These are phyloP conservation scores for Diaphora mendica DNA, from an alignment of 2,888 invertebrate species.

Conservation along the genomic window DNA sequence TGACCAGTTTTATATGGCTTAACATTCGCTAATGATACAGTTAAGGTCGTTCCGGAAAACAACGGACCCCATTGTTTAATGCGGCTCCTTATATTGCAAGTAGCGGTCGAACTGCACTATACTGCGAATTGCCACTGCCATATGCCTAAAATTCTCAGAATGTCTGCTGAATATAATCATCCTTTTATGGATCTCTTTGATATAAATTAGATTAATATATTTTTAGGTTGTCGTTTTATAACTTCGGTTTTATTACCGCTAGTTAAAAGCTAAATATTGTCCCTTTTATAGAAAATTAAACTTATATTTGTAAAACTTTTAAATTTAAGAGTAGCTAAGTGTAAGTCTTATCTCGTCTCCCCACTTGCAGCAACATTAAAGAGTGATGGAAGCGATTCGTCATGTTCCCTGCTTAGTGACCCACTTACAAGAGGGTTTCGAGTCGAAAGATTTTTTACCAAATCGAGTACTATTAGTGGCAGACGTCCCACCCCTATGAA, in stretches of 20 bases:
- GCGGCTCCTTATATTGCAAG: conserved; percentile 78
- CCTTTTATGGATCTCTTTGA: conserved; percentile 67
- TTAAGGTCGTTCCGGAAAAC: conserved; percentile 74
- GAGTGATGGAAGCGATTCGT: conserved; percentile 80
- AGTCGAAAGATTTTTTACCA: conserved; percentile 60
- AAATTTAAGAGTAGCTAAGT: conserved; percentile 61
- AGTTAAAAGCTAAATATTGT: conserved; percentile 30
- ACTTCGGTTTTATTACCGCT: conserved; percentile 25
- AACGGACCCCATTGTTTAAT: conserved; percentile 76
- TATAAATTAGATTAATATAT: conserved; percentile 57
- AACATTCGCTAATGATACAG: conserved; percentile 78
- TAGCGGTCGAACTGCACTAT: conserved; percentile 75
- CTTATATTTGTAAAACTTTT: conserved; percentile 60
- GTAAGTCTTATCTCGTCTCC: conserved; percentile 71
- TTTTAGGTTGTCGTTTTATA: conserved; percentile 38
- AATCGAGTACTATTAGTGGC: conserved; percentile 60
- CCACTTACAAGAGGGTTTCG: conserved; percentile 68
- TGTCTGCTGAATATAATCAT: conserved; percentile 75
- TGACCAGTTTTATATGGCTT: conserved; percentile 75
- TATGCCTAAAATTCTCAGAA: conserved; percentile 79
- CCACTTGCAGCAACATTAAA: conserved; percentile 65
- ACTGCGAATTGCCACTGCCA: conserved; percentile 53
- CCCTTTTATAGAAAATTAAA: conserved; percentile 44
- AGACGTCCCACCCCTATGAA: conserved; percentile 61
- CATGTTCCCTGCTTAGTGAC: conserved; percentile 77